Evolutionary conservation across 2,888 invertebrate species (phyloP).

Genomic region (Chromoteleia sp.): DNA sequence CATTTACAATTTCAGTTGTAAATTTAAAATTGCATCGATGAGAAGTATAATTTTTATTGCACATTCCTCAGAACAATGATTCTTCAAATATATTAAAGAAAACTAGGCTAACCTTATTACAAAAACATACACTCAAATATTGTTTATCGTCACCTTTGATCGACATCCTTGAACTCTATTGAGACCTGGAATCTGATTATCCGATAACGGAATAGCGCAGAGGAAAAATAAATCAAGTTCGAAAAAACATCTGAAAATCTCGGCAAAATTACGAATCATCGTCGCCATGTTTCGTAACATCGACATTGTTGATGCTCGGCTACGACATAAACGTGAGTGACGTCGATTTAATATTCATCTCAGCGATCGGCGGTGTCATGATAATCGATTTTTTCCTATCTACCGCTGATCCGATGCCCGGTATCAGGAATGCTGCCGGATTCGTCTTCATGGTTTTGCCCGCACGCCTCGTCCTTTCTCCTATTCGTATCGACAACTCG

Average conservation of each 20-base stretch:
- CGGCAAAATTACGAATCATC: slow-evolving; percentile 3
- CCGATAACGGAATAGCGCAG: neutral
- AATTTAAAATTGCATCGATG: no score
- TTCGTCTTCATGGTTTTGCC: slow-evolving; percentile 40
- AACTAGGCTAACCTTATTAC: no score
- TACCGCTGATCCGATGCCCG: neutral
- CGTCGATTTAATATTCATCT: slow-evolving; percentile 9
- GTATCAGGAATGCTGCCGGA: slow-evolving; percentile 43
- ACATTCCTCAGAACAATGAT: no score
- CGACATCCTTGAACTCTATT: neutral
- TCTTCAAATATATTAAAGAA: no score
- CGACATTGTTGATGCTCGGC: neutral
- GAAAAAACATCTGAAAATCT: slow-evolving; percentile 8
- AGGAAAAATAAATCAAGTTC: slow-evolving; percentile 5
- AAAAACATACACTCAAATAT: neutral
- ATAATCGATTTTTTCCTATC: slow-evolving; percentile 35
- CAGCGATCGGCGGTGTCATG: slow-evolving; percentile 15
- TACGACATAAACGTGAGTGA: no score
- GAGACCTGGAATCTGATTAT: neutral
- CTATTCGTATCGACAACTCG: slow-evolving; percentile 56
- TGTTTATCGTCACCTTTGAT: no score
- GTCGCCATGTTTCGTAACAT: slow-evolving; percentile 22
- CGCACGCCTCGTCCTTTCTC: slow-evolving; percentile 50
- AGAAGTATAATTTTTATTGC: no score
- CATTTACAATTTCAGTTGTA: no score